Conservation (phyloP, 1,140 invertebrate species). For the Cephus cinctus region DNA sequence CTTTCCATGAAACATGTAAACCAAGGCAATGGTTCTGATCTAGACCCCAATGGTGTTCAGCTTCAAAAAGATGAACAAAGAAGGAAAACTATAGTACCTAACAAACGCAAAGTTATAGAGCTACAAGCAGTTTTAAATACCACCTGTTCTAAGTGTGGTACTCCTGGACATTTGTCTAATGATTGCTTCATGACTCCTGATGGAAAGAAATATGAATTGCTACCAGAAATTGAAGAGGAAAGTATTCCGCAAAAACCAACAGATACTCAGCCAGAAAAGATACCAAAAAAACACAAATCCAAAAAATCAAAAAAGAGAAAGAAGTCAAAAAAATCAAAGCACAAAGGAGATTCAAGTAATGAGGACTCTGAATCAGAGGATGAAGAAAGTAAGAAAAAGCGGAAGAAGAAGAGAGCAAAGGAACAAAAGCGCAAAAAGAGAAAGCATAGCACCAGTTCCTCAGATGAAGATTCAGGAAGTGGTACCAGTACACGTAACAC, state of each 20-base stretch:
- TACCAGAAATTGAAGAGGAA: conserved; percentile 44
- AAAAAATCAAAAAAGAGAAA: conserved; percentile 35
- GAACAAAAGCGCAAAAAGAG: conserved; percentile 34
- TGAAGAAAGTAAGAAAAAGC: conserved; percentile 26
- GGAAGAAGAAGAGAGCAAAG: conserved; percentile 35
- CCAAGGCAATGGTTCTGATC: conserved; percentile 50
- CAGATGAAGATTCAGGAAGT: conserved; percentile 21
- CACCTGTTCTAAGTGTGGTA: conserved; percentile 50
- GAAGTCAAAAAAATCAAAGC: conserved; percentile 28
- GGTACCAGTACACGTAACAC: conserved; percentile 19
- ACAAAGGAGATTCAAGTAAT: conserved; percentile 22
- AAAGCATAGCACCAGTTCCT: conserved; percentile 24
- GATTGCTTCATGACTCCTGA: conserved; percentile 49
- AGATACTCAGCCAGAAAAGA: not conserved
- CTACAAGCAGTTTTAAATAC: conserved; percentile 51
- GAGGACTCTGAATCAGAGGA: conserved; percentile 18
- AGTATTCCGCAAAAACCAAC: not conserved
- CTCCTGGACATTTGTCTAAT: conserved; percentile 46
- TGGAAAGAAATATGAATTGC: conserved; percentile 50
- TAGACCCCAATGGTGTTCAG: conserved; percentile 53
- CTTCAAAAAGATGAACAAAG: conserved; percentile 45
- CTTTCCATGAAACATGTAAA: conserved; percentile 54
- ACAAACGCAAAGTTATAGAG: conserved; percentile 39
- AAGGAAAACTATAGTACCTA: conserved; percentile 28
- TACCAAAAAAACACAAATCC: conserved; percentile 17